A percentile compares a stretch with the other conserved stretches of the same genome.
These are phyloP conservation scores for Oncorhynchus keta DNA, from an alignment of 2,113 vertebrate species.

Conservation along the genomic window DNA sequence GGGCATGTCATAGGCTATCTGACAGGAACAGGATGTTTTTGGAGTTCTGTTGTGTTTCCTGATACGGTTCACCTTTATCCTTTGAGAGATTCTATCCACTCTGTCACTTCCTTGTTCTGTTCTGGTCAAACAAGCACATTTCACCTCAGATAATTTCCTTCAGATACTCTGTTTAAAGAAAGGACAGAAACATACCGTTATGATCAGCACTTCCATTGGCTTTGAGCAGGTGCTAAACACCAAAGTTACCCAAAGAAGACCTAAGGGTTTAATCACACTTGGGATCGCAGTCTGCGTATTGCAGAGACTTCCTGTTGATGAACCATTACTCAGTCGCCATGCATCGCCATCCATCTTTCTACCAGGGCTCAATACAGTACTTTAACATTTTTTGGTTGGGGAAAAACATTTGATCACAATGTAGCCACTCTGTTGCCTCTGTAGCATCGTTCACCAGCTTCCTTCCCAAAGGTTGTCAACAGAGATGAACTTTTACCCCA, in stretches of 20 bases:
- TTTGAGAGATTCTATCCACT: conserved; percentile 4
- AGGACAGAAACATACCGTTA: too few species aligned
- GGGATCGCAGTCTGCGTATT: too few species aligned
- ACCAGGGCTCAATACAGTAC: not conserved
- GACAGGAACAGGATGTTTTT: not conserved
- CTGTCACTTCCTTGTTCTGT: not conserved
- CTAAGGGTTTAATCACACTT: too few species aligned
- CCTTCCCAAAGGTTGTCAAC: conserved; percentile 13
- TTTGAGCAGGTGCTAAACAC: too few species aligned
- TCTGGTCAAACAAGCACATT: not conserved
- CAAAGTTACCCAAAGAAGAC: too few species aligned
- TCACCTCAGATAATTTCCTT: not conserved
- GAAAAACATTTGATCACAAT: too few species aligned
- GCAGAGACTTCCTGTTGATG: too few species aligned
- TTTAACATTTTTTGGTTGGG: too few species aligned
- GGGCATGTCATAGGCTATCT: not conserved
- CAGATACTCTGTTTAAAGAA: not conserved
- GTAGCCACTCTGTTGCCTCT: too few species aligned
- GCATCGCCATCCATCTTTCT: not conserved
- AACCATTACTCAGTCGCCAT: not conserved
- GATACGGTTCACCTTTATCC: not conserved
- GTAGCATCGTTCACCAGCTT: too few species aligned
- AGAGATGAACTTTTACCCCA: conserved; percentile 30
- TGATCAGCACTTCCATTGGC: too few species aligned
- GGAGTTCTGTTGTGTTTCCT: not conserved